Evolutionary conservation across 2,888 invertebrate genomes (phyloP).

Genomic region (Neoaliturus tenellus): DNA sequence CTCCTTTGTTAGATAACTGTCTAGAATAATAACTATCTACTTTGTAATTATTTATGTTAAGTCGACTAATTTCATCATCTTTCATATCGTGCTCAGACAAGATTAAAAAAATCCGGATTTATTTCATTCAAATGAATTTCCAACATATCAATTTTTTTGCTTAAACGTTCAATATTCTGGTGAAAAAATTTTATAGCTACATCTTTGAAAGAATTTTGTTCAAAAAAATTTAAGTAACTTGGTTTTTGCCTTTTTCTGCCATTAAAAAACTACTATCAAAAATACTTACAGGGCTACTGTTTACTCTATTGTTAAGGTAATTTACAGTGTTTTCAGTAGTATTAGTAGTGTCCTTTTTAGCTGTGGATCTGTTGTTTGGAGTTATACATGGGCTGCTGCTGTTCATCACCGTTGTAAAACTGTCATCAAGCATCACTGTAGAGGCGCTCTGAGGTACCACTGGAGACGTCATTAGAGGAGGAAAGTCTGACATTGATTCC

Average conservation of each 20-base stretch:
- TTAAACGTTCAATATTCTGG: slow-evolving; percentile 12
- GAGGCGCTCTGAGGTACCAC: background rate
- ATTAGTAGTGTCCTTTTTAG: background rate
- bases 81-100: slow-evolving; percentile 30
- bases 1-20: slow-evolving; percentile 11
- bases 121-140: slow-evolving; percentile 10
- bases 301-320: too few relatives aligned
- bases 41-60: slow-evolving; percentile 2
- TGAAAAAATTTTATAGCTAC: background rate
- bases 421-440: background rate
- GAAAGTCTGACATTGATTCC: slow-evolving; percentile 33
- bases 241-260: background rate
- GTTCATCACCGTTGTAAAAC: background rate
- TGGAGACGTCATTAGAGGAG: background rate
- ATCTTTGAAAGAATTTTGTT: background rate
- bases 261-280: background rate
- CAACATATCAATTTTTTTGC: background rate
- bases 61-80: background rate
- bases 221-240: background rate
- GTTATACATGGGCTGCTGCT: background rate
- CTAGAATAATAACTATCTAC: slow-evolving; percentile 5
- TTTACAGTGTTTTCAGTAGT: background rate
- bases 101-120: slow-evolving; percentile 2
- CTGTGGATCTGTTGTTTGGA: background rate
- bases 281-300: background rate